These are phyloP conservation scores for Eristalis pertinax DNA, from an alignment of 2,888 invertebrate genomes.

Conservation along the genomic window DNA sequence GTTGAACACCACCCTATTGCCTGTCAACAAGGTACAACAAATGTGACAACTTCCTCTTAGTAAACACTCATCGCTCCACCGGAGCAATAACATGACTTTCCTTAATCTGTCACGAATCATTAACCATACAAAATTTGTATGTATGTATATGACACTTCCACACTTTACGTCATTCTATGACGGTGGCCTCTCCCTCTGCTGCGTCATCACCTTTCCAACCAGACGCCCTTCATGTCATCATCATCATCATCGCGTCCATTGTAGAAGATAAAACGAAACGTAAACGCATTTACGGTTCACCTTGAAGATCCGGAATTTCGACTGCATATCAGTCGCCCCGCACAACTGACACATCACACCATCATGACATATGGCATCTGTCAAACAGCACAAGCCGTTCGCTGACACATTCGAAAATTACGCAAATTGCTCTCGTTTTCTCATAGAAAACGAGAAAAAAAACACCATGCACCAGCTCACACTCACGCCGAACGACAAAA, in stretches of 20 bases:
- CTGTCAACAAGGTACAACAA: neutral
- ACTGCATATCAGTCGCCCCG: constrained; percentile 6
- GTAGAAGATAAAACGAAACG: neutral
- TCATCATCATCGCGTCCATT: neutral
- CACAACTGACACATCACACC: neutral
- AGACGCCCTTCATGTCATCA: neutral
- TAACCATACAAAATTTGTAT: neutral
- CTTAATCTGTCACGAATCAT: neutral
- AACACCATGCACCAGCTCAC: neutral
- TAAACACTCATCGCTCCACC: neutral
- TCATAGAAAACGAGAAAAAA: constrained; percentile 6
- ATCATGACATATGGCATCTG: constrained; percentile 12
- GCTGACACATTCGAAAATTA: constrained; percentile 16
- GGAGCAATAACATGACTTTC: neutral
- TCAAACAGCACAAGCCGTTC: constrained; percentile 8
- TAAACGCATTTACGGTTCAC: constrained; percentile 17
- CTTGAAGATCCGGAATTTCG: constrained; percentile 34
- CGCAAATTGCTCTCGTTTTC: constrained; percentile 20
- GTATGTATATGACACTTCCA: neutral
- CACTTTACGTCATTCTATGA: neutral
- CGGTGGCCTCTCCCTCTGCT: neutral
- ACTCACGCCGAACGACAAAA: constrained; percentile 11
- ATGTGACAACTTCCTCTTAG: neutral
- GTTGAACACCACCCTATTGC: neutral
- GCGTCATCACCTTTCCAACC: neutral